Evolutionary conservation across 2,888 invertebrate genomes (phyloP).

Genomic region (Sesia bembeciformis): DNA sequence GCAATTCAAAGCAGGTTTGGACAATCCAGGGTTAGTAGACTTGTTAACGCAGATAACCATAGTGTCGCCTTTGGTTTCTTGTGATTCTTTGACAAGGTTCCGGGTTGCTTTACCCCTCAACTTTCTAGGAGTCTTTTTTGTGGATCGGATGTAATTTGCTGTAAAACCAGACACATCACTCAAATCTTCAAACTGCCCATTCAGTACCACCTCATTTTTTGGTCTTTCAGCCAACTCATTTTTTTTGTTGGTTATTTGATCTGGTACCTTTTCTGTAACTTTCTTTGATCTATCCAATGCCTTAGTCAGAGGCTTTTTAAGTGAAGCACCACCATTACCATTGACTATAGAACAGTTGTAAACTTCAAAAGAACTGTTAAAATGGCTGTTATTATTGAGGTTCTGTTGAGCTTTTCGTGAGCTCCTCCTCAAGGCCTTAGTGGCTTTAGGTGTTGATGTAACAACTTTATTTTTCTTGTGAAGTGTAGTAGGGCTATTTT

Average conservation of each 20-base stretch:
- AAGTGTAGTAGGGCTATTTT: conserved; percentile 23
- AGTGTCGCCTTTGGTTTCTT: conserved; percentile 23
- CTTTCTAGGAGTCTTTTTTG: conserved; percentile 51
- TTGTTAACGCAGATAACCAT: conserved; percentile 48
- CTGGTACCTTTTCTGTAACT: neutral
- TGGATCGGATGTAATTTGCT: conserved; percentile 64
- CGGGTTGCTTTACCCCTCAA: conserved; percentile 37
- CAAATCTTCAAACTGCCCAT: conserved; percentile 55
- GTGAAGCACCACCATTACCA: conserved; percentile 14
- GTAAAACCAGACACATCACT: conserved; percentile 68
- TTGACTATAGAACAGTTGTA: conserved; percentile 25
- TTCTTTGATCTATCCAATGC: conserved; percentile 10
- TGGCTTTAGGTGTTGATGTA: conserved; percentile 50
- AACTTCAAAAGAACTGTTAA: conserved; percentile 43
- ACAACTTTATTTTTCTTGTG: conserved; percentile 47
- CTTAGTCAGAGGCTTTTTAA: conserved; percentile 11
- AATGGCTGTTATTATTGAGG: conserved; percentile 28
- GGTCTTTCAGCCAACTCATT: conserved; percentile 1
- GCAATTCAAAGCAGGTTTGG: conserved; percentile 30
- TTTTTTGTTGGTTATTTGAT: neutral
- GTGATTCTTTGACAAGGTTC: conserved; percentile 32
- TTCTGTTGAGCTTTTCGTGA: conserved; percentile 34
- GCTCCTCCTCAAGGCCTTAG: conserved; percentile 39
- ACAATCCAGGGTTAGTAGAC: conserved; percentile 32
- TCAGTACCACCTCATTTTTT: conserved; percentile 21